Evolutionary conservation across 1,140 invertebrate species (phyloP).

Genomic region (Apis mellifera): Amel_HAv3.1 CM009946.2:726001-726500

Average conservation of each 20-base stretch:
- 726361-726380: too few relatives aligned
- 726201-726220: slow-evolving; percentile 60
- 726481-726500: too few relatives aligned
- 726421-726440: too few relatives aligned
- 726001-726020: not conserved
- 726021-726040: not conserved
- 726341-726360: too few relatives aligned
- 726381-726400: too few relatives aligned
- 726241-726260: not conserved
- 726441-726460: too few relatives aligned
- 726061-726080: slow-evolving; percentile 3
- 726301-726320: too few relatives aligned
- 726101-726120: slow-evolving; percentile 57
- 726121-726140: slow-evolving; percentile 67
- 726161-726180: slow-evolving; percentile 57
- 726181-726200: slow-evolving; percentile 49
- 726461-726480: too few relatives aligned
- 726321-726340: too few relatives aligned
- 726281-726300: too few relatives aligned
- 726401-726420: too few relatives aligned
- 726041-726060: not conserved
- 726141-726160: slow-evolving; percentile 40
- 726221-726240: slow-evolving; percentile 63
- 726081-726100: not conserved
- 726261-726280: not conserved